Conservation (phyloP, 2,113 vertebrate genomes). For the Elgaria multicarinata region DNA sequence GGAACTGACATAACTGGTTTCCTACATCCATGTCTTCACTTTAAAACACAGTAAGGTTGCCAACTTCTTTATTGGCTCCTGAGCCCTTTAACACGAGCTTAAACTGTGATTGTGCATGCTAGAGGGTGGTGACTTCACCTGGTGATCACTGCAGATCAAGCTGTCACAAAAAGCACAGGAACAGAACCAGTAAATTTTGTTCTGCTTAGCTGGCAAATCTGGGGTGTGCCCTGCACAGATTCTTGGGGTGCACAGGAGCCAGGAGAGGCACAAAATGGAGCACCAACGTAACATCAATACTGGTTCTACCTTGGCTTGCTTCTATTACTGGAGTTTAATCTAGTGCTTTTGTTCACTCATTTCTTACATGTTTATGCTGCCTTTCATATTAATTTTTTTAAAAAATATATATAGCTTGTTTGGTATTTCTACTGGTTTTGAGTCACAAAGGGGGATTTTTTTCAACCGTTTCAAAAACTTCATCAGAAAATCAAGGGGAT, state of each 20-base stretch:
- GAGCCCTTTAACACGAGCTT: neutral
- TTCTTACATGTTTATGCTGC: conserved; percentile 14
- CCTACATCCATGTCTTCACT: neutral
- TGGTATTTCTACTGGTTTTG: conserved; percentile 45
- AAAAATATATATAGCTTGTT: conserved; percentile 51
- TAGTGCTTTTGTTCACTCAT: conserved; percentile 12
- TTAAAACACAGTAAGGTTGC: neutral
- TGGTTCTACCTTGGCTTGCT: neutral
- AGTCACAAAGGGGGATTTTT: conserved; percentile 71
- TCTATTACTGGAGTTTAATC: neutral
- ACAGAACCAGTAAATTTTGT: neutral
- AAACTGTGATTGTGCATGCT: neutral
- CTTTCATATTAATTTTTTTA: conserved; percentile 34
- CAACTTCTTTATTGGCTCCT: neutral
- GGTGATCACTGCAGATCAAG: neutral
- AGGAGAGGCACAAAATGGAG: neutral
- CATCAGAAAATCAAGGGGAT: conserved; percentile 55
- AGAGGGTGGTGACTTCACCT: neutral
- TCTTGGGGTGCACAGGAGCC: neutral
- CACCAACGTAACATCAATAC: no score
- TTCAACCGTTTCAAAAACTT: conserved; percentile 46
- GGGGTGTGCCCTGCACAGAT: neutral
- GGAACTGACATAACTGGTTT: no score
- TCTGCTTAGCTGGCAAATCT: neutral
- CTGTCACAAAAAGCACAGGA: neutral